Percentiles rank a stretch among this genome's conserved stretches.
Conservation (phyloP, 1,140 invertebrate genomes). For the Myzus persicae region DNA sequence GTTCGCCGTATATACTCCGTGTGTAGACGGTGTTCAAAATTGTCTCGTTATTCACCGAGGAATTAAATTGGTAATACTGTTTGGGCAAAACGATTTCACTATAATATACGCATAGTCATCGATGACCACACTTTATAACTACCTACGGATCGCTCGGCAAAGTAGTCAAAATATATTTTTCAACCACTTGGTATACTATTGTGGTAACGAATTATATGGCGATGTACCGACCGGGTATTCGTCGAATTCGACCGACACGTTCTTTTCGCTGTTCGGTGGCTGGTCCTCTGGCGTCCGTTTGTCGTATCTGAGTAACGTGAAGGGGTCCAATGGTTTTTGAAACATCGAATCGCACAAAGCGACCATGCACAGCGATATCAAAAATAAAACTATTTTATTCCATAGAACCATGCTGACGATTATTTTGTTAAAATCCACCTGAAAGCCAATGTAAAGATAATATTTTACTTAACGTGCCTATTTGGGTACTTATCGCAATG, state of each 20-base stretch:
- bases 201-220: no score
- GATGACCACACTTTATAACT: background rate
- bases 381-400: conserved; percentile 18
- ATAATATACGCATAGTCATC: background rate
- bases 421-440: background rate
- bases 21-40: no score
- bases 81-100: background rate
- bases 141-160: no score
- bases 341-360: background rate
- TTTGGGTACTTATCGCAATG: background rate
- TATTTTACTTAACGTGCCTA: background rate
- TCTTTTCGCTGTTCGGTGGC: conserved; percentile 29
- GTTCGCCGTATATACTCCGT: no score
- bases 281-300: conserved; percentile 57
- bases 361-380: background rate
- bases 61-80: no score
- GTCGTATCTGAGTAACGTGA: conserved; percentile 54
- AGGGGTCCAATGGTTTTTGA: conserved; percentile 48
- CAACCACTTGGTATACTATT: background rate
- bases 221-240: conserved; percentile 61
- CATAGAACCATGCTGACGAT: conserved; percentile 33
- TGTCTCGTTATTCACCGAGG: no score
- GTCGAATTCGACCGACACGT: conserved; percentile 59
- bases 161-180: background rate
- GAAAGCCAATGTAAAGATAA: background rate